Evolutionary conservation across 2,888 invertebrate species (phyloP).

Genomic region (Crocallis elinguaria): DNA sequence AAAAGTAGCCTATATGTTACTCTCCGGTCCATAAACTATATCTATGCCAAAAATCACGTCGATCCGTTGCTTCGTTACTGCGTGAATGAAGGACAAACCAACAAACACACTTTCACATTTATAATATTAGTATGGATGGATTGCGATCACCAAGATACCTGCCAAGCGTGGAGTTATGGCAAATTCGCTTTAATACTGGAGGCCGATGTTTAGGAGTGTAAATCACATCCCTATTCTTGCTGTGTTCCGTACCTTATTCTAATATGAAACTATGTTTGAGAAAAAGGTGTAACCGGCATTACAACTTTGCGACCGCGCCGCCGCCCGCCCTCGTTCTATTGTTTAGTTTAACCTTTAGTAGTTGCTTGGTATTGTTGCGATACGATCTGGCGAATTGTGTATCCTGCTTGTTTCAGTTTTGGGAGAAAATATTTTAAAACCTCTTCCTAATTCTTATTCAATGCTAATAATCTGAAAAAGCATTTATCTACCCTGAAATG

Average conservation of each 20-base stretch:
- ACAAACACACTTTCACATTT: no score
- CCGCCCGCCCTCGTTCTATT: slow-evolving; percentile 33
- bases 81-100: no score
- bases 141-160: no score
- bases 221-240: background rate
- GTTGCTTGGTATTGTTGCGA: slow-evolving; percentile 8
- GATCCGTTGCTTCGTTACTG: no score
- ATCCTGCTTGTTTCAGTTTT: slow-evolving; percentile 9
- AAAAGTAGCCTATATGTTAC: no score
- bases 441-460: slow-evolving; percentile 8
- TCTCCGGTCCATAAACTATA: no score
- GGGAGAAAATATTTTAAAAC: background rate
- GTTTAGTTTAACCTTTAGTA: slow-evolving; percentile 16
- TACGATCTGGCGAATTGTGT: slow-evolving; percentile 18
- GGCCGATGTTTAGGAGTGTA: background rate
- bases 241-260: slow-evolving; percentile 33
- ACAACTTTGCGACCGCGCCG: slow-evolving; percentile 48
- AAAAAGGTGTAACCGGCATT: slow-evolving; percentile 53
- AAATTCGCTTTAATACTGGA: no score
- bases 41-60: no score
- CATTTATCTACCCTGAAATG: background rate
- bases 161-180: no score
- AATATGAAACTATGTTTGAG: slow-evolving; percentile 43
- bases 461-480: background rate
- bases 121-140: no score